These are phyloP conservation scores for Neomorphus geoffroyi DNA, from an alignment of 2,797 vertebrate genomes.

Conservation along the genomic window DNA sequence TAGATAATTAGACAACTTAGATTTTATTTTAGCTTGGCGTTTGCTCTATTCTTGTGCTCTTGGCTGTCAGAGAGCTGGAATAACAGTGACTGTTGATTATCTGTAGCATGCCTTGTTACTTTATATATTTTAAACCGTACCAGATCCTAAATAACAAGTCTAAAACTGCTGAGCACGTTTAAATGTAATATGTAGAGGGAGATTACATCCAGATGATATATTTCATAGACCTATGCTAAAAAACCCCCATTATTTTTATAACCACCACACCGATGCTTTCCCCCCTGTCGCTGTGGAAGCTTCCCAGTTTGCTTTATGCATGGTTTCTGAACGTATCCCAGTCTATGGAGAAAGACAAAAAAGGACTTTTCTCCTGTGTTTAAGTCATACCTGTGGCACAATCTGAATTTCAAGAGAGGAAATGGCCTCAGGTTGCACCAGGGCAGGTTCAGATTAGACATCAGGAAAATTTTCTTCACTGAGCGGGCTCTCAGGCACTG, in stretches of 20 bases:
- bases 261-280: not conserved
- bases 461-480: no score
- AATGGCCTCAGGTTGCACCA: no score
- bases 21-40: conserved; percentile 60
- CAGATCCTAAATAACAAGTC: conserved; percentile 42
- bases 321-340: not conserved
- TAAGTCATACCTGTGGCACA: not conserved
- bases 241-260: not conserved
- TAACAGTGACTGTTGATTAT: conserved; percentile 42
- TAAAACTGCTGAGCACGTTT: conserved; percentile 53
- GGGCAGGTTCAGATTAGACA: no score
- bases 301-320: not conserved
- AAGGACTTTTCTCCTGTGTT: not conserved
- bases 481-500: no score
- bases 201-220: conserved; percentile 62
- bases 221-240: conserved; percentile 13
- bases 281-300: not conserved
- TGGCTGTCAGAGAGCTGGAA: conserved; percentile 29
- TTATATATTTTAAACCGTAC: conserved; percentile 45
- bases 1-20: conserved; percentile 59
- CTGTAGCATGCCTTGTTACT: conserved; percentile 30
- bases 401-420: not conserved
- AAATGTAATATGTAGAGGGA: conserved; percentile 24
- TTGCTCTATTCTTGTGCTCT: conserved; percentile 35
- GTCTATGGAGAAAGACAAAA: not conserved